Evolutionary conservation across 2,113 vertebrate species (phyloP).

Genomic region (Lagopus muta): DNA sequence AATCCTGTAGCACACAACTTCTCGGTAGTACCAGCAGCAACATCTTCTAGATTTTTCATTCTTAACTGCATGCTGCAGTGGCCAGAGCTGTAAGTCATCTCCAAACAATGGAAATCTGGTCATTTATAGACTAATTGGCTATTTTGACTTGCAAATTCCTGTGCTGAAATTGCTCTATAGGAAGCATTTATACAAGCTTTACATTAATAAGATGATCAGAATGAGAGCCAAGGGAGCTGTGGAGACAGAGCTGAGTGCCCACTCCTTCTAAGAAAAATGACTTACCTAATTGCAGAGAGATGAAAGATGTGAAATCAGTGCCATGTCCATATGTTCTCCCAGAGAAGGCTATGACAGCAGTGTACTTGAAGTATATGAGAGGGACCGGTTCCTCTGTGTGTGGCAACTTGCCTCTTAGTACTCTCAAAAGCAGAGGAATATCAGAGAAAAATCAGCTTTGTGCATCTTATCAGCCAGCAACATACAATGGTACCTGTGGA

Average conservation of each 20-base stretch:
- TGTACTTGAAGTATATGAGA: neutral
- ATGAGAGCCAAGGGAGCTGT: neutral
- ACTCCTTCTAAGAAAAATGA: neutral
- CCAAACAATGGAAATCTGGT: neutral
- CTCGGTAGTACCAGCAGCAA: neutral
- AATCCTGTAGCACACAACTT: neutral
- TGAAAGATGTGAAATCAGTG: neutral
- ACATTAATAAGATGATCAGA: neutral
- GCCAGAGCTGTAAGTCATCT: neutral
- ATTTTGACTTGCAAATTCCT: slow-evolving; percentile 36
- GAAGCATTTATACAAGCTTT: neutral
- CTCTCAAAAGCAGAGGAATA: neutral
- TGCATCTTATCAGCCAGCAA: neutral
- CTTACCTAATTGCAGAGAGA: neutral
- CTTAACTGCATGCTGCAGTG: neutral
- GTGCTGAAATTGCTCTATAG: neutral
- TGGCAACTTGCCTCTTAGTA: neutral
- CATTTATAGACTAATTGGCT: slow-evolving; percentile 1
- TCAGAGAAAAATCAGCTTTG: neutral
- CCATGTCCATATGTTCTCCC: neutral
- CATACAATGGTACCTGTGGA: accelerated
- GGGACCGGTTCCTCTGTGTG: neutral
- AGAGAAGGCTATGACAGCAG: neutral
- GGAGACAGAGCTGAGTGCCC: neutral
- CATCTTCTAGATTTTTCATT: neutral